These are phyloP conservation scores for Monomorium pharaonis DNA, from an alignment of 1,140 invertebrate species.

Conservation along the genomic window DNA sequence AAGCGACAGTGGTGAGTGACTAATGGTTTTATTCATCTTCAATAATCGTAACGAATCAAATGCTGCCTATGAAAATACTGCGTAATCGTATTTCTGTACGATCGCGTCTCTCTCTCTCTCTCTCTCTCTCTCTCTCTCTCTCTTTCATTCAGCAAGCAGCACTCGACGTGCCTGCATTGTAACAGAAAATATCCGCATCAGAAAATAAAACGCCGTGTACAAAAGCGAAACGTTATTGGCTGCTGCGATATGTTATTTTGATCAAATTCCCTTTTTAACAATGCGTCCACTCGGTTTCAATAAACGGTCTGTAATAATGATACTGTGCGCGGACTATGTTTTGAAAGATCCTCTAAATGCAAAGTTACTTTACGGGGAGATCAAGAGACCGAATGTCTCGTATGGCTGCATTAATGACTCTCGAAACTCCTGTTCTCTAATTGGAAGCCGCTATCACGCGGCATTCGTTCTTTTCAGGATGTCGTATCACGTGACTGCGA, in stretches of 20 bases:
- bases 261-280: background rate
- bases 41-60: slow-evolving; percentile 10
- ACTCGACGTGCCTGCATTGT: background rate
- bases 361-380: too few species aligned
- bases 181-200: background rate
- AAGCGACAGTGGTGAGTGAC: background rate
- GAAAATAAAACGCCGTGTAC: background rate
- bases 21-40: slow-evolving; percentile 17
- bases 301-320: background rate
- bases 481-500: too few species aligned
- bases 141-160: too few species aligned
- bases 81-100: background rate
- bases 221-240: background rate
- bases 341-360: too few species aligned
- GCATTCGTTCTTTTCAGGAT: too few species aligned
- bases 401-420: too few species aligned
- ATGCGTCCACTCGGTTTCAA: background rate
- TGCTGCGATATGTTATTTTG: background rate
- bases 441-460: too few species aligned
- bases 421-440: too few species aligned
- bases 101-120: background rate
- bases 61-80: background rate
- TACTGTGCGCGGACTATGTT: background rate
- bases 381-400: too few species aligned
- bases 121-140: background rate